Base-by-base conservation (phyloP, 2,113 vertebrate genomes). In the Brachionichthys hirsutus region DNA sequence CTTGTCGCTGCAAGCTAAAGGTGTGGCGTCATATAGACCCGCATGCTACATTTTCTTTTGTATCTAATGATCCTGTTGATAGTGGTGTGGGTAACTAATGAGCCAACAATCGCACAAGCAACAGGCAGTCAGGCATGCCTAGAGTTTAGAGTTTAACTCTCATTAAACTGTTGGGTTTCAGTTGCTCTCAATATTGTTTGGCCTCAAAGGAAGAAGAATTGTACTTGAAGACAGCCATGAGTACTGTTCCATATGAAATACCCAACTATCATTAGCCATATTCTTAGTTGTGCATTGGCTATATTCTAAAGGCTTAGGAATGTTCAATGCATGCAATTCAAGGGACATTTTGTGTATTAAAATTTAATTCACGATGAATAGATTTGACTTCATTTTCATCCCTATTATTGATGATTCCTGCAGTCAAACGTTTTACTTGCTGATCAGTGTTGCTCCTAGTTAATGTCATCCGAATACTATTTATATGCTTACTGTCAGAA, bases 1-100 rank as follows among this genome's bases (percentile, higher is more conserved):
- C 59, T 77, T 15, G 44, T 73, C 61, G 72, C 89, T 86, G 44
- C 62, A 56, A 76, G 83, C 58, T 65, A 46, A 72, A 51, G 67
- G 35, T 63, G 64, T 63, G 65, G 78, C 56, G 42, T 81, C 68
- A 77, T 76, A 70, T 58, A 78, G 47, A 67, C 65, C 78, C 73
- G 46, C 71, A 75, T 78, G 69, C 51, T 84, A 43, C 40, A 35
- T 20, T 7, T 38, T 2, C 20, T 12, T 71, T 45, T 56, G 16
- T 70, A 67, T 54, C 36, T 5, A 9, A 14, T 34, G 6, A 38
- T 65, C 19, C 41, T 65, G 42, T 64, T 75, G 38, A 67, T 68
- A 30, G 14, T n/a, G 61, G 16, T n/a, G 51, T 46, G 46, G 18
- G 14, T 22, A 51, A 40, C 16, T 12, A 38, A 38, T 12, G 3